Evolutionary conservation across 2,888 invertebrate species (phyloP), one percentile per base, ranked within the genome.

Genomic region (Gryllus longicercus): DNA sequence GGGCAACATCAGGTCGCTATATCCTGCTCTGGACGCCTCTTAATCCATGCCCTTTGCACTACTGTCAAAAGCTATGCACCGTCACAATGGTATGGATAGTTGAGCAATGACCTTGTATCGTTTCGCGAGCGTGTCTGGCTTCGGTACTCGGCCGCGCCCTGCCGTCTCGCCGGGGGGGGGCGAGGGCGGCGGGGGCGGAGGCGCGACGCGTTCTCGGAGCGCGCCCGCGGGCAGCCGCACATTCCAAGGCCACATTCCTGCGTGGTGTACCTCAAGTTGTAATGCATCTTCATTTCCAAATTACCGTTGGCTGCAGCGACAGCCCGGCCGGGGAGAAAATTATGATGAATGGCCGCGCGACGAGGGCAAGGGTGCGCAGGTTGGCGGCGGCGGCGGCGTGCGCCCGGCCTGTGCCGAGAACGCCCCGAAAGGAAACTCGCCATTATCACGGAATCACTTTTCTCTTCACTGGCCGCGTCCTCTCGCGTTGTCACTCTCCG

Each of bases 251-350:
- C 63, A 63, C 63, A 63, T 63, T 63, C 63, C 63, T 14, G 16
- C 63, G 63, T 63, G 63, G 63, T 63, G 63, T 63, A 63, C 63
- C 63, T 63, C 63, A 63, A 63, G 63, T 63, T 63, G 63, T 63
- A 63, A 63, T 63, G 63, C 63, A 63, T 63, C 63, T 63, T 63
- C 63, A 63, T 63, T 63, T 63, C 63, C 63, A 63, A 63, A 63
- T 63, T 63, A 63, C 63, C 63, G 63, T 63, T 63, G 63, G 63
- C 63, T 63, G 63, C 12, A 63, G 63, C 63, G 63, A 63, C 63
- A 63, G 63, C 63, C 16, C 63, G 63, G 63, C 63, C 63, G 63
- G 16, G 14, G 63, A 63, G 63, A 63, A 63, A 63, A 63, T 63
- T 14, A 63, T 63, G 63, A 63, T 63, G 63, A 63, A 63, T 63